phyloP scores from a whole-genome alignment of 2,113 vertebrate species.

The Chunga burmeisteri region DNA sequence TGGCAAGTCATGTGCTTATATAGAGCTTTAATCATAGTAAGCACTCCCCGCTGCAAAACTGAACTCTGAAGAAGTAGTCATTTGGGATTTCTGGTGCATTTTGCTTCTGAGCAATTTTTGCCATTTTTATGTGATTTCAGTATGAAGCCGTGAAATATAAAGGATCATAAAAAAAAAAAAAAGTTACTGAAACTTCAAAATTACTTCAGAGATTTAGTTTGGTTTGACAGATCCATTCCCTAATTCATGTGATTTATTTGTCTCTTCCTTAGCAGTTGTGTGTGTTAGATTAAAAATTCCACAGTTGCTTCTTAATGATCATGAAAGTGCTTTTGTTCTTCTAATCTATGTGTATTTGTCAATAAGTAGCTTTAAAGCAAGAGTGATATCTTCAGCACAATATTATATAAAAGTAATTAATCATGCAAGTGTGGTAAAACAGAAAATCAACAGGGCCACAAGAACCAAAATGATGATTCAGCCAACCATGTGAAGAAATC shows the following conservation, averaged over 20 bases:
- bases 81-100: not conserved
- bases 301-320: constrained; percentile 2
- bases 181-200: not conserved
- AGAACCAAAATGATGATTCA: not conserved
- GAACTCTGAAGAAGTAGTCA: not conserved
- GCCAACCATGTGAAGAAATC: not conserved
- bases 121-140: not conserved
- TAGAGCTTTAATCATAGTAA: not conserved
- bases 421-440: constrained; percentile 29
- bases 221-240: not conserved
- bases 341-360: constrained; percentile 26
- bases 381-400: constrained; percentile 41
- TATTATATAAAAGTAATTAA: constrained; percentile 36
- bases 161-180: not conserved
- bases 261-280: not conserved
- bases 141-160: not conserved
- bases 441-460: constrained; percentile 2
- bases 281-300: not conserved
- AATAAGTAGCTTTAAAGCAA: constrained; percentile 25
- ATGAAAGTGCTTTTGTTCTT: constrained; percentile 12
- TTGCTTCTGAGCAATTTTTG: not conserved
- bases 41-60: not conserved
- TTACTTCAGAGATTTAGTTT: not conserved
- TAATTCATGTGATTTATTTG: not conserved
- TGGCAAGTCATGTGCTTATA: not conserved